Conservation (phyloP, 2,888 invertebrate species). For the Agrochola lychnidis region DNA sequence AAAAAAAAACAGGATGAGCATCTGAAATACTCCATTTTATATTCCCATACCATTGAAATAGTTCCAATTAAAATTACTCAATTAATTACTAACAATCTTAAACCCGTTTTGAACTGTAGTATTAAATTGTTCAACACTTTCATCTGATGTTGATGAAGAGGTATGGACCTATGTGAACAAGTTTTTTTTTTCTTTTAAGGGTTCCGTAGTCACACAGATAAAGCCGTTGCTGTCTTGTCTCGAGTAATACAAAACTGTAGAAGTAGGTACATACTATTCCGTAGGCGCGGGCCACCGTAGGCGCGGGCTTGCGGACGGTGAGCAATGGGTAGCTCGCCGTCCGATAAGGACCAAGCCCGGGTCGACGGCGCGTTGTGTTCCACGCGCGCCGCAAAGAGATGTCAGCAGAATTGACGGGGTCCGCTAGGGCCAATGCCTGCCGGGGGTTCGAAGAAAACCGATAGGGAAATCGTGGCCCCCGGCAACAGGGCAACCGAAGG, state of each 20-base stretch:
- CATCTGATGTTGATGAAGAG: constrained; percentile 38
- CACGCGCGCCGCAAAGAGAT: too few species aligned
- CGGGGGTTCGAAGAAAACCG: too few species aligned
- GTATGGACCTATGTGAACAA: neutral
- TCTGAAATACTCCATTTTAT: constrained; percentile 24
- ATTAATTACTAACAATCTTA: constrained; percentile 58
- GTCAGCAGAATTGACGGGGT: too few species aligned
- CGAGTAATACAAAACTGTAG: neutral
- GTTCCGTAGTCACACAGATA: neutral
- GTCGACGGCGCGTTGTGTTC: too few species aligned
- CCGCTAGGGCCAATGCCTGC: too few species aligned
- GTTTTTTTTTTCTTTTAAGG: constrained; percentile 1
- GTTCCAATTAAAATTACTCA: constrained; percentile 60
- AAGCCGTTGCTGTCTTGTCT: neutral
- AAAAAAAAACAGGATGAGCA: constrained; percentile 12
- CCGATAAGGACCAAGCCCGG: too few species aligned
- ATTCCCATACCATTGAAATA: constrained; percentile 34
- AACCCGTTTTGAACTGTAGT: constrained; percentile 41
- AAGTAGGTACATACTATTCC: neutral
- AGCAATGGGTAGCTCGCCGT: too few species aligned
- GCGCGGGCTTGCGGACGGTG: too few species aligned
- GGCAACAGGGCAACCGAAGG: too few species aligned
- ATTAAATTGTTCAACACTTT: constrained; percentile 57
- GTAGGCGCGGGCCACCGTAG: too few species aligned
- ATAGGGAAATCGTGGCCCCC: too few species aligned